Conservation (phyloP, 2,888 invertebrate genomes). For the Atethmia centrago region DNA sequence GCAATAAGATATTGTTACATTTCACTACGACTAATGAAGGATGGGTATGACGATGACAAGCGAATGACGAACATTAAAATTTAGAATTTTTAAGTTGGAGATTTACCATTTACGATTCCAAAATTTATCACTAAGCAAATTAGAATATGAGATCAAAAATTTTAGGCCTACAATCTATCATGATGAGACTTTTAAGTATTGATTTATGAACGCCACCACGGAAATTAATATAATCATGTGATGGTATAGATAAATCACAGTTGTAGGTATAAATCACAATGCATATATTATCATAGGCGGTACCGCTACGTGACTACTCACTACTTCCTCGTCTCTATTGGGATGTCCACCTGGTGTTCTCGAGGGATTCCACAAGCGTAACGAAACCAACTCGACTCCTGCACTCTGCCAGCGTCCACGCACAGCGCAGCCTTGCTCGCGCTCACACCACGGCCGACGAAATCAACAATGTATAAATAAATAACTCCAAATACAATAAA, state of each 20-base stretch:
- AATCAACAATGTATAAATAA: conserved; percentile 82
- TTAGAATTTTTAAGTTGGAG: conserved; percentile 88
- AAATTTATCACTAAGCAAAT: conserved; percentile 90
- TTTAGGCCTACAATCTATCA: conserved; percentile 90
- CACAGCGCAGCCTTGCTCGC: conserved; percentile 58
- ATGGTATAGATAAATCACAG: conserved; percentile 89
- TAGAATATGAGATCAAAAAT: conserved; percentile 91
- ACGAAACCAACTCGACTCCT: conserved; percentile 65
- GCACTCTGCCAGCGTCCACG: conserved; percentile 53
- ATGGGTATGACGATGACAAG: conserved; percentile 79
- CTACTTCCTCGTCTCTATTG: conserved; percentile 74
- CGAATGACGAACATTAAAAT: conserved; percentile 85
- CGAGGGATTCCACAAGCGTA: conserved; percentile 81
- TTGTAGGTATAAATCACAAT: conserved; percentile 88
- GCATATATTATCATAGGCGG: conserved; percentile 86
- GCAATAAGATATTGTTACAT: conserved; percentile 90
- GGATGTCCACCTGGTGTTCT: conserved; percentile 74
- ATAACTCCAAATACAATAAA: conserved; percentile 83
- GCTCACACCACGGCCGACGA: conserved; percentile 75
- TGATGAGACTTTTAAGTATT: conserved; percentile 88
- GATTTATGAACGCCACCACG: conserved; percentile 89
- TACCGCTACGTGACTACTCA: conserved; percentile 85
- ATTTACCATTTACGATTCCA: conserved; percentile 86
- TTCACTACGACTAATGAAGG: conserved; percentile 87
- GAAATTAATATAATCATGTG: conserved; percentile 83